Evolutionary conservation across 2,797 vertebrate genomes (phyloP).

Genomic region (Eupleurogrammus muticus): DNA sequence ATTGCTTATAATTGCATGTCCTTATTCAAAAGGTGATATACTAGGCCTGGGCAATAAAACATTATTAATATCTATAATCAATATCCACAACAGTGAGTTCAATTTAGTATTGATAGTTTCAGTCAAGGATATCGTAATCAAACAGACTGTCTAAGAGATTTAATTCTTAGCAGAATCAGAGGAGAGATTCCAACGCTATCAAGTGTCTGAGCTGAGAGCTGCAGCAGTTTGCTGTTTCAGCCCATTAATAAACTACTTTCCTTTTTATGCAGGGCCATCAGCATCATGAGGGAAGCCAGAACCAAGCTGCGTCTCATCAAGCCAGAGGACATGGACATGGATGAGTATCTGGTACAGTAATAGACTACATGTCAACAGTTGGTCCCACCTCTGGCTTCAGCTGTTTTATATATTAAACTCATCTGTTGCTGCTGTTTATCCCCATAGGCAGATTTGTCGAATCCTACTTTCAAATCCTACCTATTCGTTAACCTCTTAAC

Average conservation of each 20-base stretch:
- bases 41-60: too few relatives aligned
- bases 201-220: constrained; percentile 48
- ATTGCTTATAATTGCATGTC: too few relatives aligned
- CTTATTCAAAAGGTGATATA: too few relatives aligned
- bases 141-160: background rate
- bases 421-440: background rate
- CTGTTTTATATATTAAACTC: background rate
- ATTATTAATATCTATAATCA: too few relatives aligned
- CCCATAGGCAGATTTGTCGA: too few relatives aligned
- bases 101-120: too few relatives aligned
- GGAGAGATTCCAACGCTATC: constrained; percentile 29
- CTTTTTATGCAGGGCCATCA: constrained; percentile 87
- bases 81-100: background rate
- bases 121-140: background rate
- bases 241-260: background rate
- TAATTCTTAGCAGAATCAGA: background rate
- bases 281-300: constrained; percentile 96
- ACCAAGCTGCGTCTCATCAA: constrained; percentile 93
- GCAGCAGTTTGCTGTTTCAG: background rate
- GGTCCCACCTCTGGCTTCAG: background rate
- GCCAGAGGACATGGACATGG: constrained; percentile 96
- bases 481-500: too few relatives aligned
- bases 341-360: constrained; percentile 90
- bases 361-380: background rate
- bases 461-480: too few relatives aligned